Conservation (phyloP, 2,888 invertebrate species). For the Strigamia crassipes region DNA sequence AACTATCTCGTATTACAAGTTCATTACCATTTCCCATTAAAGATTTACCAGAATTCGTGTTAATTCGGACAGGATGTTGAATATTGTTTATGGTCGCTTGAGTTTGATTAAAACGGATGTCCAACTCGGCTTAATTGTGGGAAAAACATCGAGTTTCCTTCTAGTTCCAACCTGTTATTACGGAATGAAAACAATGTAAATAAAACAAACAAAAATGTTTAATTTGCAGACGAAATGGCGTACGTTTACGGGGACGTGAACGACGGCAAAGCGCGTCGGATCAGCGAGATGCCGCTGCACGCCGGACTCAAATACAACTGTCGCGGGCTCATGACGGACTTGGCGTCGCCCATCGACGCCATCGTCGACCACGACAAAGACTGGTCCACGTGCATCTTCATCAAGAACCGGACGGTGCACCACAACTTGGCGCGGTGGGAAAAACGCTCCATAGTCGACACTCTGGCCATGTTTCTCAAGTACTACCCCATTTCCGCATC, state of each 20-base stretch:
- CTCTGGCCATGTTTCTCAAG: conserved; percentile 51
- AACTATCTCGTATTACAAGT: too few relatives aligned
- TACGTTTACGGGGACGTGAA: conserved; percentile 51
- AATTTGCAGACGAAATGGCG: conserved; percentile 48
- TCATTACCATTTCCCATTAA: too few relatives aligned
- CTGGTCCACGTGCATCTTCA: conserved; percentile 62
- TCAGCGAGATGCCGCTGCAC: conserved; percentile 49
- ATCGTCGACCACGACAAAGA: conserved; percentile 51
- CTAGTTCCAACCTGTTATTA: too few relatives aligned
- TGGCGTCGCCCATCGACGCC: conserved; percentile 50
- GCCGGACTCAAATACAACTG: conserved; percentile 51
- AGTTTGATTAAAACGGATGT: neutral
- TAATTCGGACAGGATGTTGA: neutral
- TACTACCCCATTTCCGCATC: conserved; percentile 50
- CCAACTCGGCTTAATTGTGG: neutral
- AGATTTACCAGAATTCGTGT: too few relatives aligned
- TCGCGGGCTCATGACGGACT: conserved; percentile 50
- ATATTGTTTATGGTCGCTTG: neutral
- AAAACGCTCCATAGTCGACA: conserved; percentile 51
- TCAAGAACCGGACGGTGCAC: conserved; percentile 62
- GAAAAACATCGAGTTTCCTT: neutral
- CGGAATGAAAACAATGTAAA: too few relatives aligned
- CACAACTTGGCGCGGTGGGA: conserved; percentile 51
- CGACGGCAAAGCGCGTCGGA: conserved; percentile 49
- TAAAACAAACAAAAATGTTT: too few relatives aligned